phyloP scores from a whole-genome alignment of 2,888 invertebrate species.

The Metalampra italica region DNA sequence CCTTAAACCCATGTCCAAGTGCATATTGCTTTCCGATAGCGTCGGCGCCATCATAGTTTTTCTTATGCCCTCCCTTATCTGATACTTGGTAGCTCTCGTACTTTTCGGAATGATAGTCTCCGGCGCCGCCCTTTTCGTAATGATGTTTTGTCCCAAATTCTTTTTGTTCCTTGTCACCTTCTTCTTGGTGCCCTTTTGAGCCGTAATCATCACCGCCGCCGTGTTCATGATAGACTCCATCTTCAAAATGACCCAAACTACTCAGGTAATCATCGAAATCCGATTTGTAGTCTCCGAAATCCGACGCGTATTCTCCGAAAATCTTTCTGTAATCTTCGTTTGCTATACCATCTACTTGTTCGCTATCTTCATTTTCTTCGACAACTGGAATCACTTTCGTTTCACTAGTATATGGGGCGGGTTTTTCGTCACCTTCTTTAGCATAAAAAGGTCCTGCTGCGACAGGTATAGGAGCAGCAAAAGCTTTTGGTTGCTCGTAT shows the following conservation, averaged over 20 bases:
- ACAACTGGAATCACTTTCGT: conserved; percentile 55
- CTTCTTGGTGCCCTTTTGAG: conserved; percentile 55
- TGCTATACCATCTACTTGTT: conserved; percentile 46
- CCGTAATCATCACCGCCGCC: conserved; percentile 64
- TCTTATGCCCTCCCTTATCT: conserved; percentile 71
- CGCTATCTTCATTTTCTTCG: conserved; percentile 48
- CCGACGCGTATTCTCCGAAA: conserved; percentile 44
- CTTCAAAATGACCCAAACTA: conserved; percentile 43
- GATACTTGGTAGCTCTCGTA: conserved; percentile 74
- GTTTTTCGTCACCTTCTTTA: conserved; percentile 45
- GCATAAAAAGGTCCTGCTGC: conserved; percentile 45
- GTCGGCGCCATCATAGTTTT: conserved; percentile 68
- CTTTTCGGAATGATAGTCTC: conserved; percentile 73
- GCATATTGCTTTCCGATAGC: conserved; percentile 73
- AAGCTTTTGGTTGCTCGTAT: conserved; percentile 54
- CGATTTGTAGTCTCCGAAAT: conserved; percentile 51
- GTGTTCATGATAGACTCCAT: conserved; percentile 42
- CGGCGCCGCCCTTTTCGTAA: conserved; percentile 75
- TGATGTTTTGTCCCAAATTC: conserved; percentile 69
- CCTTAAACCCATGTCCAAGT: conserved; percentile 70
- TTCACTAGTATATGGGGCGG: conserved; percentile 41
- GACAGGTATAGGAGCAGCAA: conserved; percentile 43
- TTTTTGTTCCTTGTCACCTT: conserved; percentile 72
- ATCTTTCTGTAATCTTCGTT: conserved; percentile 55
- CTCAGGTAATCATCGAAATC: conserved; percentile 56